Conservation (phyloP, 2,888 invertebrate species). For the Diaperis boleti region DNA sequence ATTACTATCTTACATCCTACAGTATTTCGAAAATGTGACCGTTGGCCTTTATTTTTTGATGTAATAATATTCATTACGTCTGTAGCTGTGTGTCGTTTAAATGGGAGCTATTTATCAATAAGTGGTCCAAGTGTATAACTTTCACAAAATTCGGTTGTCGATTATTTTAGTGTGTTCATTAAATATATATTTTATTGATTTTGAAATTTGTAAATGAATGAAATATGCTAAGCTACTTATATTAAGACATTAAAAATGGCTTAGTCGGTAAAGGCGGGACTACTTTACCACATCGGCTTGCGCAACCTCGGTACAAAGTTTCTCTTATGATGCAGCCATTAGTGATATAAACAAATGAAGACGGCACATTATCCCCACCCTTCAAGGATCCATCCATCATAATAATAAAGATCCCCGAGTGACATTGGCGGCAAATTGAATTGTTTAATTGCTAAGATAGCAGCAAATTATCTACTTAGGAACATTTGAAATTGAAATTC, state of each 20-base stretch:
- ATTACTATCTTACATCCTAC: conserved; percentile 15
- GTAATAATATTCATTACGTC: conserved; percentile 35
- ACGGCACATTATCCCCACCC: not conserved
- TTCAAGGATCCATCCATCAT: no score
- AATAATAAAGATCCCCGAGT: no score
- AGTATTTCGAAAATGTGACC: conserved; percentile 33
- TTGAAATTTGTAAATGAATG: conserved; percentile 38
- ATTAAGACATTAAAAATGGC: conserved; percentile 36
- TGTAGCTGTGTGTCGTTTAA: conserved; percentile 29
- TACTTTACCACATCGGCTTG: conserved; percentile 1
- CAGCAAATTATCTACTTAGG: conserved; percentile 23
- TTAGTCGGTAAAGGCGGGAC: conserved; percentile 18
- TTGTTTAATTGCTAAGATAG: conserved; percentile 27
- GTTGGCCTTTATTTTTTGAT: conserved; percentile 34
- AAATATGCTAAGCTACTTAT: conserved; percentile 35
- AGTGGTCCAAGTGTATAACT: conserved; percentile 41
- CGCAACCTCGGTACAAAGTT: conserved; percentile 14
- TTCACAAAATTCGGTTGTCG: conserved; percentile 42
- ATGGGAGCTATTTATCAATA: conserved; percentile 41
- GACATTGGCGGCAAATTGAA: conserved; percentile 21
- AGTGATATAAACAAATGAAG: not conserved
- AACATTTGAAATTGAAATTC: conserved; percentile 29
- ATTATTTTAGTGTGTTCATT: conserved; percentile 41
- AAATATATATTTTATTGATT: conserved; percentile 39
- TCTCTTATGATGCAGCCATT: not conserved